Evolutionary conservation across 2,113 vertebrate genomes (phyloP), one percentile per base, ranked within the genome.

Genomic region (Tylochromis polylepis): DNA sequence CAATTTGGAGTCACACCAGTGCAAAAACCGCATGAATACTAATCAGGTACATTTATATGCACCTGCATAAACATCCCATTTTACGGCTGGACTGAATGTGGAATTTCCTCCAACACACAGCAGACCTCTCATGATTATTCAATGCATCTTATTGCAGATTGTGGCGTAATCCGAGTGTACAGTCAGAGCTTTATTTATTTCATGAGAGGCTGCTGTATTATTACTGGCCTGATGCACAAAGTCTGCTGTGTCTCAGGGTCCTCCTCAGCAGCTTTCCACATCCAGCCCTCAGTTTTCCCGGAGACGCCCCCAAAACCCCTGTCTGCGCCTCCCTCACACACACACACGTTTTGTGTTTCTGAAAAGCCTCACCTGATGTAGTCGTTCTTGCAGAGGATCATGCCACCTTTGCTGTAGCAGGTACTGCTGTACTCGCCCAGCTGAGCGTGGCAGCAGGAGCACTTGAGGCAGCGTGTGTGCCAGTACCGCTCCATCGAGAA

Each of bases 401-500:
- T 96, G 87, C 97, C 97, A 53, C 96, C 96, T 88, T 96, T 97
- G 89, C 96, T 97, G 96, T 96, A 97, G 94, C 97, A 97, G 93
- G 96, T 96, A 91, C 95, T 96, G 94, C 96, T 96, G 88, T 96
- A 96, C 87, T 97, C 96, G 15, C 96, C 96, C 93, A 97, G 95
- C 94, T 97, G 96, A 56, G 96, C 96, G 49, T 97, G 96, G 94
- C 97, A 97, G 94, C 97, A 97, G 3, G 96, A 96, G 88, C 97
- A 97, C 82, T 96, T 96, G 67, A 97, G 96, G 88, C 97, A 97
- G 38, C 94, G 96, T 0, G 96, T 97, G 94, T 97, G 97, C 97
- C 97, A 97, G 89, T 96, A 97, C 2, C 94, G 95, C 49, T 97
- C 97, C 96, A 97, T 97, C 72, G 97, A 97, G 92, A 96, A 97